Conservation (phyloP, 2,888 invertebrate species). For the Rhorus exstirpatorius region DNA sequence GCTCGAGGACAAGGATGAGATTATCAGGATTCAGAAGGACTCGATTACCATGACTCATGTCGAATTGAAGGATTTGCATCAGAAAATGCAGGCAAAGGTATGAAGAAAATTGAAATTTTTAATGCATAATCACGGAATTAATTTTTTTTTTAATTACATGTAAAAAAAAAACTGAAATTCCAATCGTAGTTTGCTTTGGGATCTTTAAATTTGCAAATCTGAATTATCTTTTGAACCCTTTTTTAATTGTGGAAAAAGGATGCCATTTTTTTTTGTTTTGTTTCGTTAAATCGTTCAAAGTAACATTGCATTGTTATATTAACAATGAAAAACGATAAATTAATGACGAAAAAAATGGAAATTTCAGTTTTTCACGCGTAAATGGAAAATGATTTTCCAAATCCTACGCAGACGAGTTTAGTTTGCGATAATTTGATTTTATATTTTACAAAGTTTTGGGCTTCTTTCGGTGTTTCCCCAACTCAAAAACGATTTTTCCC, state of each 20-base stretch:
- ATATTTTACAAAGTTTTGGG: slow-evolving; percentile 22
- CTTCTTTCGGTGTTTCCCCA: slow-evolving; percentile 11
- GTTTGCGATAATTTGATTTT: background rate
- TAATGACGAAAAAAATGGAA: no score
- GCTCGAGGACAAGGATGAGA: slow-evolving; percentile 82
- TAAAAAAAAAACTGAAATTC: background rate
- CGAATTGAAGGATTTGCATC: slow-evolving; percentile 81
- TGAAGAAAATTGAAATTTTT: slow-evolving; percentile 1
- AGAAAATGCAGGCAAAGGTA: slow-evolving; percentile 83
- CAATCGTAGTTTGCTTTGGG: background rate
- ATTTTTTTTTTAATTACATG: background rate
- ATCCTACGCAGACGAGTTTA: background rate
- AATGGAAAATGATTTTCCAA: background rate
- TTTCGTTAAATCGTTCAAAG: no score
- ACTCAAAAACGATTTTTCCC: slow-evolving; percentile 32
- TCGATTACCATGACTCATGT: slow-evolving; percentile 81
- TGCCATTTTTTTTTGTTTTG: no score
- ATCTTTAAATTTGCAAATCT: no score
- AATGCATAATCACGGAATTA: background rate
- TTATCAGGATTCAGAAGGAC: slow-evolving; percentile 83
- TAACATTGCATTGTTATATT: no score
- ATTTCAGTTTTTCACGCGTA: no score
- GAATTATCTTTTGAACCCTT: no score
- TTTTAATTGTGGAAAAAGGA: no score
- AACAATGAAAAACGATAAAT: no score